Evolutionary conservation across 2,113 vertebrate genomes (phyloP).

Genomic region (Seriola quinqueradiata): DNA sequence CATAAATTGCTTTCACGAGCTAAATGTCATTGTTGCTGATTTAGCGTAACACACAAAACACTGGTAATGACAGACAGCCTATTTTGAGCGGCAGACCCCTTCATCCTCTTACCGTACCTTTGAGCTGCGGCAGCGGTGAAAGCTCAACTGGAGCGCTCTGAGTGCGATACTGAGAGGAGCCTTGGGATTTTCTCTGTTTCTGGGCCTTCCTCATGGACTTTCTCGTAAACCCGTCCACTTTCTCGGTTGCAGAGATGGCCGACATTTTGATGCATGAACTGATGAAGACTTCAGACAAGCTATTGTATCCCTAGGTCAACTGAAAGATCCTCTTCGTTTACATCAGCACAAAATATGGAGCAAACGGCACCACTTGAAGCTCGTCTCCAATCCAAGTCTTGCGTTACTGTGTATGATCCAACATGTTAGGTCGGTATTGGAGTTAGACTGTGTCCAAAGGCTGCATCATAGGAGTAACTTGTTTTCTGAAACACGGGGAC

Average conservation of each 20-base stretch:
- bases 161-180: constrained; percentile 95
- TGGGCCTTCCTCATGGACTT: constrained; percentile 97
- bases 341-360: constrained; percentile 49
- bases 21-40: background rate
- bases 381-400: constrained; percentile 15
- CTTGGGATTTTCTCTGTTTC: constrained; percentile 93
- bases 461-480: constrained; percentile 48
- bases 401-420: constrained; percentile 65
- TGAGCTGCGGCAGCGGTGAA: constrained; percentile 93
- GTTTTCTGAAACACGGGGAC: constrained; percentile 7
- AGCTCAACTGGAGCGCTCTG: constrained; percentile 91
- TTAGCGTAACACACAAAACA: constrained; percentile 12
- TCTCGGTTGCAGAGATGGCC: constrained; percentile 96
- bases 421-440: constrained; percentile 54
- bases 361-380: constrained; percentile 34
- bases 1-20: background rate
- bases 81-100: constrained; percentile 55
- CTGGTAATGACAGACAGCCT: constrained; percentile 22
- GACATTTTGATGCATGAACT: constrained; percentile 85
- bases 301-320: constrained; percentile 38
- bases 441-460: constrained; percentile 48
- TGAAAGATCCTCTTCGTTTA: constrained; percentile 47
- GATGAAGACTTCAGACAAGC: constrained; percentile 47
- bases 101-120: constrained; percentile 85
- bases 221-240: constrained; percentile 98